phyloP scores from a whole-genome alignment of 1,140 invertebrate species.

The Homalodisca vitripennis region DNA sequence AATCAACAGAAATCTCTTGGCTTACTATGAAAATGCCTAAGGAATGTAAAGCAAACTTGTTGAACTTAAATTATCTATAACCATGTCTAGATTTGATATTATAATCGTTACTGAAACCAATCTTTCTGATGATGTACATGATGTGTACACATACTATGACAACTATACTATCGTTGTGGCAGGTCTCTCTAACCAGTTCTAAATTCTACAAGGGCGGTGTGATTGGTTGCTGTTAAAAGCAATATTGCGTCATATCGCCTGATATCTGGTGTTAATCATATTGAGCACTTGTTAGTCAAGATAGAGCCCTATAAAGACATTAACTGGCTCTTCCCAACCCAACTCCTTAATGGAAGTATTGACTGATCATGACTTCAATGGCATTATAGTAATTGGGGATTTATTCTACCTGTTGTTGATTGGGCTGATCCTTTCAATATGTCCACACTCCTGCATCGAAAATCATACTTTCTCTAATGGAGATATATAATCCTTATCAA shows the following conservation, averaged over 20 bases:
- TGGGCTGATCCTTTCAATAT: neutral
- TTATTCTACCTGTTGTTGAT: neutral
- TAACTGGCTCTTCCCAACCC: neutral
- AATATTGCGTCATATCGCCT: neutral
- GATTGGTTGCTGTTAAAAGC: neutral
- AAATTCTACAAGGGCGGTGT: neutral
- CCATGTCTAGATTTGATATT: neutral
- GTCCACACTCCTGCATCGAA: neutral
- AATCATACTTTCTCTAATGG: neutral
- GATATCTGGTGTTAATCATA: neutral
- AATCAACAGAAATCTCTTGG: neutral
- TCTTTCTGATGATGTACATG: neutral
- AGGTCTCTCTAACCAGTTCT: neutral
- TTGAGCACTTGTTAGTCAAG: neutral
- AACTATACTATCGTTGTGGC: neutral
- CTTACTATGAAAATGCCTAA: neutral
- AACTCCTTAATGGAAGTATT: neutral
- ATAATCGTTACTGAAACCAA: too few species aligned
- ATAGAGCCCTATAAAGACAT: neutral
- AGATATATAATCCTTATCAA: neutral
- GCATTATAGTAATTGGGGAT: neutral
- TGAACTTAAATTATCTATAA: neutral
- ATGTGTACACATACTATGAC: neutral
- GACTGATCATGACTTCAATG: neutral
- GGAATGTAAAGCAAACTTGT: neutral